Conservation (phyloP, 2,113 vertebrate species). For the Centropus bengalensis region DNA sequence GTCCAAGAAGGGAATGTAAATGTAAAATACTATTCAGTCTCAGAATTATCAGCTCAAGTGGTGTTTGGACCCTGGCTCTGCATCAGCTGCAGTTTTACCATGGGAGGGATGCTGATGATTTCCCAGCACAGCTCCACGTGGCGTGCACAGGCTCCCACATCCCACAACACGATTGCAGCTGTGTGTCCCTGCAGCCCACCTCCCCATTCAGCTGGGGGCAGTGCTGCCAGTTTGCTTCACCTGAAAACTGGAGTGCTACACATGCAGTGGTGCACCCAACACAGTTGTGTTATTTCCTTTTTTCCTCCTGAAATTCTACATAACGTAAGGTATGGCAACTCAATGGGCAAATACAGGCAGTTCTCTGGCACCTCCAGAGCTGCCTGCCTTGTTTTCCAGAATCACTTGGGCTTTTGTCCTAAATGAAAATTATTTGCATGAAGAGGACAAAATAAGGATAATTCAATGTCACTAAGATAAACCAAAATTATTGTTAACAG, state of each 20-base stretch:
- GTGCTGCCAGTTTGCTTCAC: background rate
- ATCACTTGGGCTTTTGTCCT: background rate
- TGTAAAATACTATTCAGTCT: background rate
- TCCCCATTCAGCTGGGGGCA: background rate
- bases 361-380: background rate
- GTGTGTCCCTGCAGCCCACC: rapidly evolving
- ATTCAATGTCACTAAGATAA: background rate
- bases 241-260: background rate
- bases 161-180: rapidly evolving
- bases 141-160: no score
- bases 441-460: background rate
- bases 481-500: background rate
- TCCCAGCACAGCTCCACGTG: rapidly evolving
- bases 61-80: background rate
- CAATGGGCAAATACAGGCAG: background rate
- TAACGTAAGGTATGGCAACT: background rate
- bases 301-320: rapidly evolving
- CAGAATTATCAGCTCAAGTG: background rate
- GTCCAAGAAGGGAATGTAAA: slow-evolving; percentile 28
- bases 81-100: background rate
- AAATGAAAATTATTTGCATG: background rate
- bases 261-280: background rate
- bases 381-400: rapidly evolving
- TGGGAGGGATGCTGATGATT: background rate
- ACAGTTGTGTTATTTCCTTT: rapidly evolving